Base-by-base conservation (phyloP, 2,797 vertebrate genomes). In the Sciaenops ocellatus region DNA sequence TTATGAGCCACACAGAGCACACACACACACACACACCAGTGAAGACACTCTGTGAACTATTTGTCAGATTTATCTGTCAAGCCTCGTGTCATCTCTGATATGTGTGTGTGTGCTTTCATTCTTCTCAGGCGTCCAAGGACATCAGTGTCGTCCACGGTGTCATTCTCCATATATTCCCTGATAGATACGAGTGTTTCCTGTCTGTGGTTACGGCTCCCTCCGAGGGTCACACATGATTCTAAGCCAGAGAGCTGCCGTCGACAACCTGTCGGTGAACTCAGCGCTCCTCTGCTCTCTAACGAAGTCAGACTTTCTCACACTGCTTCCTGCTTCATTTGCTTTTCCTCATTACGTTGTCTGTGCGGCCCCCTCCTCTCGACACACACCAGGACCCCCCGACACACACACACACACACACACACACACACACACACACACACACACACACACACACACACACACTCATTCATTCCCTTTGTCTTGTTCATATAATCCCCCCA, bases 401-500 rank as follows among this genome's bases (percentile, higher is more conserved):
- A 38, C 34, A 38, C 34, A 38, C 34, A 5, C 28, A 28, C 28
- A 28, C 28, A 5, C 28, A 34, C 6, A 34, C 30, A 63, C 54
- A 57, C 74, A 5, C 28, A 34, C 6, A 34, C 30, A 63, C 54
- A 44, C 54, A 54, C 54, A 54, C 69, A 20, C 59, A 38, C 8
- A 38, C 34, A 38, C 34, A 38, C 34, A 5, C 28, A 28, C 28
- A 28, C 28, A 5, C 28, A 34, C 6, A 34, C 30, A 63, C 54
- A 57, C 74, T 54, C 78, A 82, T 79, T 85, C 65, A 71, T 26
- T 54, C 11, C 47, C 72, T 89, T 89, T 86, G 88, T 93, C 65
- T 87, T 17, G 1, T 65, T 74, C 69, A 74, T 59, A 76, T 57
- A 84, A 80, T 73, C 83, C 69, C 34, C 70, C 75, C 55, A 30